Evolutionary conservation across 2,113 vertebrate species (phyloP), one percentile per base, ranked within the genome.

Genomic region (Datnioides undecimradiatus): DNA sequence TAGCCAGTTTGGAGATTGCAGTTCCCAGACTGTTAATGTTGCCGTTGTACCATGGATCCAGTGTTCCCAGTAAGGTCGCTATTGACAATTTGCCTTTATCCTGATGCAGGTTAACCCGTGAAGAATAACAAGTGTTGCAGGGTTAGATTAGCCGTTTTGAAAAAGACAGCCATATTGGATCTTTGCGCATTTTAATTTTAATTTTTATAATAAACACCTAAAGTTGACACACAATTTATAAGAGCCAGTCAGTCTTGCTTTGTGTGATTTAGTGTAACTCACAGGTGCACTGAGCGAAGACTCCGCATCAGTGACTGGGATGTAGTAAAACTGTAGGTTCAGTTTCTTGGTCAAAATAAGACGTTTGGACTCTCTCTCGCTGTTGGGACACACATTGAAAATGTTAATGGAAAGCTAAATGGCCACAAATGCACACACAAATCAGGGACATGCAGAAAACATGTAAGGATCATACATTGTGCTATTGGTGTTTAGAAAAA

Each of bases 31-130:
- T 94, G 88, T 93, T 96, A 89, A 98, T 91, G 59, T 96, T 97
- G 90, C 90, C 95, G 83, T 96, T 85, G 0, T 97, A 98, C 97
- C 97, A 97, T 0, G 92, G 95, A 87, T 98, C 97, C 0, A 90
- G 90, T 16, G 86, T 93, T 79, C 96, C 94, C 83, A 98, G 91
- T 69, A 95, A 96, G 0, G 86, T 7, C 0, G 96, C 95, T 49
- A 98, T 74, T 6, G 95, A 90, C 54, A 88, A 36, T 46, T 60
- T 80, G 29, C 59, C 79, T 54, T 64, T 70, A 27, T 25, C n/a
- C 57, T 52, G 43, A 72, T 72, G 17, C 33, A 36, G 17, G 27
- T 9, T 49, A 9, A 73, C 81, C 92, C 92, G 21, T 62, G 43
- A 63, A 48, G n/a, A 38, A 64, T 4, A 16, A 27, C 29, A 43